phyloP scores from a whole-genome alignment of 2,888 invertebrate genomes.

The Pemphredon lugubris region DNA sequence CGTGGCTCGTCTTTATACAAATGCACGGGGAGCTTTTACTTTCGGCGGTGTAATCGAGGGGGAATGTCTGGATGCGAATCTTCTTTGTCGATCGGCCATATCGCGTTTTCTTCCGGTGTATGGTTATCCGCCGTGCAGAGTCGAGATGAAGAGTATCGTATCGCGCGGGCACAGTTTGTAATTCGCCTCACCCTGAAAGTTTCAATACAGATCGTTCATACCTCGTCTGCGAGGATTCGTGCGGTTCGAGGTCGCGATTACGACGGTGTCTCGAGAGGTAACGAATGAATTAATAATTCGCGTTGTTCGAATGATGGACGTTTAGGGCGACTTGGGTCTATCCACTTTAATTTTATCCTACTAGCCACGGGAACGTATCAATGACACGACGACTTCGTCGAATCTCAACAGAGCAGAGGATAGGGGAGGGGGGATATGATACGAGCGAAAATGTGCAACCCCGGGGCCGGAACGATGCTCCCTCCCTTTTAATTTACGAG shows the following conservation, averaged over 20 bases:
- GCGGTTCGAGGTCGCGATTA: background rate
- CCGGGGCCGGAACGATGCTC: conserved; percentile 8
- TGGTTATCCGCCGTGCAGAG: conserved; percentile 89
- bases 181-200: conserved; percentile 85
- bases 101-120: background rate
- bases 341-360: conserved; percentile 31
- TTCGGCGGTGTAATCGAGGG: background rate
- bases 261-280: no score
- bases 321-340: background rate
- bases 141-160: conserved; percentile 91
- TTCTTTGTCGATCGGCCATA: conserved; percentile 8
- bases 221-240: background rate
- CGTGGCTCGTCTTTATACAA: conserved; percentile 2
- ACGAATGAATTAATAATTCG: no score
- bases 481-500: conserved; percentile 62
- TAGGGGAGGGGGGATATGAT: conserved; percentile 13
- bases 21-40: background rate
- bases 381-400: conserved; percentile 27
- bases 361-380: conserved; percentile 15
- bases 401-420: conserved; percentile 33
- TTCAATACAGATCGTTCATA: background rate
- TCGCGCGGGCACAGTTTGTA: conserved; percentile 88
- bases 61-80: conserved; percentile 4
- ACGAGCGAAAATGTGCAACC: conserved; percentile 23
- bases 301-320: background rate